Conservation (phyloP, 1,140 invertebrate genomes). For the Ceratoteleas bidentatus region DNA sequence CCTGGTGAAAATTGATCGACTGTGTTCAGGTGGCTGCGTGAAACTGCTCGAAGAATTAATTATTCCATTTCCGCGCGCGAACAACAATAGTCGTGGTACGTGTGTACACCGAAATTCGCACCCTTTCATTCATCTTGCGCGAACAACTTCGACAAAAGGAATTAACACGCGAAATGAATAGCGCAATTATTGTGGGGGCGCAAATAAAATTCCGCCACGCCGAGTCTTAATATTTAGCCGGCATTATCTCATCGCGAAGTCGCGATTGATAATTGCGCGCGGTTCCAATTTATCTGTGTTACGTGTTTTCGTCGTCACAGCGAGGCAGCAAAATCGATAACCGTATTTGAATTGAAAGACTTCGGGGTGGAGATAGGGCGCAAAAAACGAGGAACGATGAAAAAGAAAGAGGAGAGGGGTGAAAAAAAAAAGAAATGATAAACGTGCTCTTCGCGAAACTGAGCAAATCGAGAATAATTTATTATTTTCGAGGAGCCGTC, state of each 20-base stretch:
- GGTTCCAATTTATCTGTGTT: constrained; percentile 34
- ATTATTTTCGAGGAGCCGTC: constrained; percentile 43
- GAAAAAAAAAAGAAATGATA: constrained; percentile 41
- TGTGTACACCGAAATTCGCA: too few species aligned
- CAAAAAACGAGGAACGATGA: too few species aligned
- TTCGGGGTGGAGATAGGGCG: too few species aligned
- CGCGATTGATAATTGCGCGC: constrained; percentile 35
- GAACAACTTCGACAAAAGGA: neutral
- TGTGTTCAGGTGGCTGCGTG: too few species aligned
- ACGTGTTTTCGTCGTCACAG: constrained; percentile 33
- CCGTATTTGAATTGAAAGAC: constrained; percentile 45
- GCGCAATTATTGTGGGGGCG: neutral
- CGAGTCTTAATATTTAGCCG: constrained; percentile 5
- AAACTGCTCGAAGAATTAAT: too few species aligned
- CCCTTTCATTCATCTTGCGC: too few species aligned
- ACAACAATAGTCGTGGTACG: too few species aligned
- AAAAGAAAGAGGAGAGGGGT: neutral
- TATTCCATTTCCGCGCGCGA: too few species aligned
- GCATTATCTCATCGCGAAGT: constrained; percentile 18
- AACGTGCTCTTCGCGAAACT: constrained; percentile 49
- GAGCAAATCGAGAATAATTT: constrained; percentile 58
- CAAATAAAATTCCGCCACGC: neutral
- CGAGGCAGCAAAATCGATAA: constrained; percentile 49
- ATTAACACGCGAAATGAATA: neutral
- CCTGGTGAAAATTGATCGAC: too few species aligned